Percentiles rank a stretch among this genome's conserved stretches.
phyloP scores from a whole-genome alignment of 2,797 vertebrate genomes.

The Pampus argenteus region DNA sequence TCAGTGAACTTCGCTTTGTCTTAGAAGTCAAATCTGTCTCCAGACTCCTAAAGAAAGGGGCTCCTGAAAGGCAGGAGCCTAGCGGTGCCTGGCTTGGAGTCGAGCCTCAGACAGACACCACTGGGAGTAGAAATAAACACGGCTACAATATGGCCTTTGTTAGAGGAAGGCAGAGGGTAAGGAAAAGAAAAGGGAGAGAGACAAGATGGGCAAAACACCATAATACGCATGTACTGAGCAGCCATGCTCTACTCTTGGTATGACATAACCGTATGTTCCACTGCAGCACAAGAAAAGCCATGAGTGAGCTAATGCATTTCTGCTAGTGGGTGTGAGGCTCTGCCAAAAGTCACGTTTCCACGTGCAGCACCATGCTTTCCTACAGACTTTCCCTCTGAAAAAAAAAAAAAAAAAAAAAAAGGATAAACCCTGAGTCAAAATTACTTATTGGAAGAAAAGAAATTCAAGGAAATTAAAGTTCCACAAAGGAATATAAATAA shows the following conservation, averaged over 20 bases:
- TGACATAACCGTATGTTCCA: constrained; percentile 74
- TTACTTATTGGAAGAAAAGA: constrained; percentile 52
- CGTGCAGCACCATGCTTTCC: constrained; percentile 68
- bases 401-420: constrained; percentile 19
- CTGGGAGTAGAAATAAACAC: constrained; percentile 61
- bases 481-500: constrained; percentile 55
- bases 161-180: constrained; percentile 26
- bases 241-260: constrained; percentile 22
- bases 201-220: constrained; percentile 12
- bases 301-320: constrained; percentile 64
- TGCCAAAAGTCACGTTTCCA: constrained; percentile 68
- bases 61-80: constrained; percentile 36
- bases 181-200: constrained; percentile 18
- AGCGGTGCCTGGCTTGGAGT: constrained; percentile 39
- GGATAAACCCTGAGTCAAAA: constrained; percentile 36
- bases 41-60: constrained; percentile 27
- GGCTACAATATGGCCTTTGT: constrained; percentile 72
- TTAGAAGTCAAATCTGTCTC: neutral
- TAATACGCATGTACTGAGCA: constrained; percentile 19
- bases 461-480: constrained; percentile 49
- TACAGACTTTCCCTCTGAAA: constrained; percentile 52
- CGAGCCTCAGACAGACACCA: constrained; percentile 50
- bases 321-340: constrained; percentile 47
- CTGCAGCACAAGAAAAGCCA: constrained; percentile 65
- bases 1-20: constrained; percentile 4